phyloP scores from a whole-genome alignment of 2,113 vertebrate species.

The Ramphastos sulfuratus region DNA sequence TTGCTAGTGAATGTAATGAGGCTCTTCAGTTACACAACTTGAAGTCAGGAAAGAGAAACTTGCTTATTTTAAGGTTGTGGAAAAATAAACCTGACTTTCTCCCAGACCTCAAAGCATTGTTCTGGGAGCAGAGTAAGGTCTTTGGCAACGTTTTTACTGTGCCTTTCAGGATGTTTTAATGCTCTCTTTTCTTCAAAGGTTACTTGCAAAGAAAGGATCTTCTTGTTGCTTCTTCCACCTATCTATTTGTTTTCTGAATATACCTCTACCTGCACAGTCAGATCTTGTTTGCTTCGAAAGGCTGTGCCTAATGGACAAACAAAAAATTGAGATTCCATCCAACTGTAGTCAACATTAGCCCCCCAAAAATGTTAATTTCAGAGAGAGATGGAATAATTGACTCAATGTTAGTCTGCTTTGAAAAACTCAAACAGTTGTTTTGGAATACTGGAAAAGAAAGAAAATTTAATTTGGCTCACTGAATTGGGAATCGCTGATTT shows the following conservation, averaged over 20 bases:
- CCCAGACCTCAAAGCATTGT: neutral
- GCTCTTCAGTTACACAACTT: neutral
- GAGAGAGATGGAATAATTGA: neutral
- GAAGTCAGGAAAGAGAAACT: neutral
- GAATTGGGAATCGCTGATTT: neutral
- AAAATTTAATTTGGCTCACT: neutral
- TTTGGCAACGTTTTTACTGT: neutral
- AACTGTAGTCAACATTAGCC: neutral
- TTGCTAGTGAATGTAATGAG: neutral
- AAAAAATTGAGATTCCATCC: neutral
- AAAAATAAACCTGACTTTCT: neutral
- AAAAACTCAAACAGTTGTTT: neutral
- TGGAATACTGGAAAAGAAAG: neutral
- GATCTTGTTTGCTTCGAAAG: neutral
- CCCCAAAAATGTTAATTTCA: neutral
- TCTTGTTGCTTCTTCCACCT: neutral
- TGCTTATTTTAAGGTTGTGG: neutral
- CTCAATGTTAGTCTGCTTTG: neutral
- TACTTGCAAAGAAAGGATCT: neutral
- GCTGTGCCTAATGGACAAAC: neutral
- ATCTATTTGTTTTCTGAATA: neutral
- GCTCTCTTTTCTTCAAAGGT: neutral
- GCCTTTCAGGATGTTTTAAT: neutral
- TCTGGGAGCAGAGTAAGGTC: neutral
- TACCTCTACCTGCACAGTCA: neutral